Percentiles rank a stretch among this genome's conserved stretches.
Evolutionary conservation across 2,888 invertebrate species (phyloP).

Genomic region (Chrysolina americana): DNA sequence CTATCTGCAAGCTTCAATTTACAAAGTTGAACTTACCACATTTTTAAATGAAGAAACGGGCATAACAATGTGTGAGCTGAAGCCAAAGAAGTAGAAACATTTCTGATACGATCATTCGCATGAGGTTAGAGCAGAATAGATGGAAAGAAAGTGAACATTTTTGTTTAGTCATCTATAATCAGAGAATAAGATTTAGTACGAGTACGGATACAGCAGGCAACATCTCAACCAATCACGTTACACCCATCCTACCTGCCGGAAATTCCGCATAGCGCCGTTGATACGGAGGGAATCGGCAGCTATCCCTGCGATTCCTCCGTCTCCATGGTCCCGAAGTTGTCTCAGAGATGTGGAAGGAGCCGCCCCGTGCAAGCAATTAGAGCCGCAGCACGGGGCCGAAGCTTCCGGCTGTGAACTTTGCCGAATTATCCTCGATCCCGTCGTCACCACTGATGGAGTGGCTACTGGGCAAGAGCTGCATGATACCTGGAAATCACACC

Average conservation of each 20-base stretch:
- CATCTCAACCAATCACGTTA: constrained; percentile 21
- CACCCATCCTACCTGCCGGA: constrained; percentile 85
- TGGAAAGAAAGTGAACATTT: constrained; percentile 29
- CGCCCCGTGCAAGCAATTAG: constrained; percentile 78
- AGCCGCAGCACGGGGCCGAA: constrained; percentile 72
- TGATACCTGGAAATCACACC: constrained; percentile 65
- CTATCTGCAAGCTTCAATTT: no score
- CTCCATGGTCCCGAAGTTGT: constrained; percentile 79
- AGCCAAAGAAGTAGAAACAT: background rate
- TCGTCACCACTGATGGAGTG: constrained; percentile 81
- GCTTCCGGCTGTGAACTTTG: constrained; percentile 91
- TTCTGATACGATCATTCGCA: background rate
- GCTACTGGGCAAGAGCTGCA: constrained; percentile 78
- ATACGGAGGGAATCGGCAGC: constrained; percentile 96
- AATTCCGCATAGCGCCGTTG: constrained; percentile 96
- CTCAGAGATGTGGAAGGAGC: constrained; percentile 89
- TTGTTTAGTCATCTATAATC: background rate
- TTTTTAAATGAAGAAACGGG: background rate
- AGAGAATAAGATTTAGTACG: background rate
- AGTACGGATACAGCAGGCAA: constrained; percentile 16
- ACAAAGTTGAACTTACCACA: no score
- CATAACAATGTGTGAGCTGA: background rate
- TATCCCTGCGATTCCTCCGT: constrained; percentile 94
- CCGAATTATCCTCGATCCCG: constrained; percentile 85
- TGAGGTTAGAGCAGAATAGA: background rate